Evolutionary conservation across 2,888 invertebrate genomes (phyloP), one percentile per base, ranked within the genome.

Genomic region (Caradrina kadenii): DNA sequence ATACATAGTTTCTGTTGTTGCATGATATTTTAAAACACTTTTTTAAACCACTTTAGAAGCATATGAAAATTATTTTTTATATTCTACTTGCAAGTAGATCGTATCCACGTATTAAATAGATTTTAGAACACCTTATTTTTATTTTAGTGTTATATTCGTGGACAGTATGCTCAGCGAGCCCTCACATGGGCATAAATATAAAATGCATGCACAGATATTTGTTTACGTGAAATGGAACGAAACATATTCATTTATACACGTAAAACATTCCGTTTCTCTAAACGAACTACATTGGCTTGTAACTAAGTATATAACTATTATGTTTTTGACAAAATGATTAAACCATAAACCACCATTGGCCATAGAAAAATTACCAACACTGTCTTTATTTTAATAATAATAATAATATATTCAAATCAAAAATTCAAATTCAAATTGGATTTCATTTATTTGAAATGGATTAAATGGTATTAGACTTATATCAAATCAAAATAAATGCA

Each of bases 141-240:
- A 53, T 54, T 17, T 60, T 10, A 48, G 73, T 78, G 77, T 58
- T 60, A 85, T 87, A 83, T 87, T 84, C 79, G 79, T 86, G 84
- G 76, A 74, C 63, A 49, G 58, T 73, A 49, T 73, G 26, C 63
- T 50, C 31, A 63, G 21, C 67, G 15, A 59, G 65, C 54, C 69
- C 48, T 52, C 26, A 65, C 50, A 60, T 21, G 69, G 64, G 65
- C 63, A 15, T 65, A 21, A 54, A 63, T 63, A 75, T 67, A 61
- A 55, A 77, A 68, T 84, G 89, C 88, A 88, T 88, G 88, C 79
- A 73, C 67, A 70, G 73, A 73, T 74, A 71, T 76, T 71, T 76
- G 72, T 73, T 77, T 82, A 76, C 62, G 70, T 70, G 49, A 73
- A 80, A 79, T 87, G 87, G 84, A 86, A 84, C 82, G 80, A 85